A percentile compares a stretch with the other conserved stretches of the same genome.
phyloP scores from a whole-genome alignment of 2,888 invertebrate genomes.

The Lochmaea capreae region DNA sequence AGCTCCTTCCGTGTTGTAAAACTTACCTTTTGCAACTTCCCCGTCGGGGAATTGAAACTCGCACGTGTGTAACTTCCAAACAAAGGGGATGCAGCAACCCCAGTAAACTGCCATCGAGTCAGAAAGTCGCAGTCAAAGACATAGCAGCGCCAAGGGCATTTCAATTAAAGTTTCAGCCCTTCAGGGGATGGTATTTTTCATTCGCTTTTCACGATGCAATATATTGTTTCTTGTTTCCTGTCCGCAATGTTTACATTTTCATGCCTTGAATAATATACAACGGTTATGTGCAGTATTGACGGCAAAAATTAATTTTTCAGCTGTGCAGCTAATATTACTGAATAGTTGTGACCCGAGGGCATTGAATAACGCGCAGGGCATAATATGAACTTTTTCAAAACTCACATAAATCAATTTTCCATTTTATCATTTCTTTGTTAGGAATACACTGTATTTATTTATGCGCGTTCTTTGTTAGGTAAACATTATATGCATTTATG shows the following conservation, averaged over 20 bases:
- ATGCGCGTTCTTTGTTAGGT: too few relatives aligned
- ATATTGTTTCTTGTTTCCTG: constrained; percentile 45
- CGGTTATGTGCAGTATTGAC: neutral
- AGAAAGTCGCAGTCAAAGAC: constrained; percentile 55
- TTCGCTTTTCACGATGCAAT: constrained; percentile 47
- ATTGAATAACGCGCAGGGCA: too few relatives aligned
- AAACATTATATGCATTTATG: too few relatives aligned
- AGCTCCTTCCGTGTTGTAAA: constrained; percentile 38
- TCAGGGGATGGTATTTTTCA: constrained; percentile 55
- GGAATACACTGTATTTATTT: too few relatives aligned
- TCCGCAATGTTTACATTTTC: constrained; percentile 8
- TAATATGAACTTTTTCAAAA: too few relatives aligned
- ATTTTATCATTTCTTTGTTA: too few relatives aligned
- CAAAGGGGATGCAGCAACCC: constrained; percentile 40
- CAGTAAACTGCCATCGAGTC: constrained; percentile 32
- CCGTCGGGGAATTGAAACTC: constrained; percentile 36
- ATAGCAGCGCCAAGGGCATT: constrained; percentile 57
- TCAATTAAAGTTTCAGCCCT: constrained; percentile 59
- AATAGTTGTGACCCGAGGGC: too few relatives aligned
- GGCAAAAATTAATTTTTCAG: neutral
- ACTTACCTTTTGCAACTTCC: constrained; percentile 42
- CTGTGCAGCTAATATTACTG: too few relatives aligned
- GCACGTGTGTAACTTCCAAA: constrained; percentile 43
- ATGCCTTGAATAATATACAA: constrained; percentile 13
- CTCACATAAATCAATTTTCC: too few relatives aligned